Conservation (phyloP, 2,113 vertebrate genomes). For the Butastur rufipennis region DNA sequence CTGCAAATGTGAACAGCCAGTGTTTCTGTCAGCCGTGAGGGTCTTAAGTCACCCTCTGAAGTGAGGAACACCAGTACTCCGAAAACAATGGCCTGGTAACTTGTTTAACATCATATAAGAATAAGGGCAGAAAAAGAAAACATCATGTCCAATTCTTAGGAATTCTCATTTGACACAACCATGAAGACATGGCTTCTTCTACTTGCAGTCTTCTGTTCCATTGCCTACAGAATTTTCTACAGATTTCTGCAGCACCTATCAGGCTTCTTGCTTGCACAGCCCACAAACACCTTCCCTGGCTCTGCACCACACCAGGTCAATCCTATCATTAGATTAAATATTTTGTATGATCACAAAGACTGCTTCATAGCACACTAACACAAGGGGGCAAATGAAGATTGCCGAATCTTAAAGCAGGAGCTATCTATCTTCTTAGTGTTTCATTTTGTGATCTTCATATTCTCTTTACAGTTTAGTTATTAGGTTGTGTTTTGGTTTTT, state of each 20-base stretch:
- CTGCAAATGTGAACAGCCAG: background rate
- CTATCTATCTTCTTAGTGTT: background rate
- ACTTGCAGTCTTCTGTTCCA: background rate
- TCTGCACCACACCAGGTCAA: background rate
- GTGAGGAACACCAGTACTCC: background rate
- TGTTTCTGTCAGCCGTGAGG: background rate
- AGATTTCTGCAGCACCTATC: background rate
- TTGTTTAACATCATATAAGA: background rate
- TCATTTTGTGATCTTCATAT: background rate
- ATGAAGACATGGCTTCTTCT: background rate
- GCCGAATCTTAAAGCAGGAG: background rate
- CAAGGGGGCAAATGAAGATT: constrained; percentile 46
- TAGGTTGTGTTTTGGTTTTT: background rate
- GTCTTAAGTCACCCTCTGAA: background rate
- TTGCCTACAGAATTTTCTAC: background rate
- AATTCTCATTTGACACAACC: background rate
- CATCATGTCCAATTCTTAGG: background rate
- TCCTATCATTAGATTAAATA: background rate
- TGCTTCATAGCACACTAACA: constrained; percentile 12
- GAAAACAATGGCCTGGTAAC: background rate
- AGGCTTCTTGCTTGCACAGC: background rate
- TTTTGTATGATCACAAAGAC: background rate
- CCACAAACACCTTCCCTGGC: background rate
- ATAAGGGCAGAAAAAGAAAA: background rate
- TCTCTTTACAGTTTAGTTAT: background rate